These are phyloP conservation scores for Leptopilina myrica DNA, from an alignment of 2,888 invertebrate species.

Conservation along the genomic window DNA sequence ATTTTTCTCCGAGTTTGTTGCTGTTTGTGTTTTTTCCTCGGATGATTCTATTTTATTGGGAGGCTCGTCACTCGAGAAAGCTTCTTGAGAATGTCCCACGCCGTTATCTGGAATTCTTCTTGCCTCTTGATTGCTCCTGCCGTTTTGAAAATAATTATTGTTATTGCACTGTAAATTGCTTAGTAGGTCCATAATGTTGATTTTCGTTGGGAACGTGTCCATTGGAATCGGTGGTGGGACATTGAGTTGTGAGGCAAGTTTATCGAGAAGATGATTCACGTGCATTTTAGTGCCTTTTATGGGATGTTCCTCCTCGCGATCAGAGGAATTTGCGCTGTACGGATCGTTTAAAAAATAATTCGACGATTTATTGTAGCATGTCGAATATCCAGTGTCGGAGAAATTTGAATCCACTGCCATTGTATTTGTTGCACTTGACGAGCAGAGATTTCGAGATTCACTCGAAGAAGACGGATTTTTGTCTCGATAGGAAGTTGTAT, in stretches of 20 bases:
- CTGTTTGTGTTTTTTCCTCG: slow-evolving; percentile 28
- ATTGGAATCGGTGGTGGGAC: slow-evolving; percentile 56
- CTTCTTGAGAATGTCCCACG: slow-evolving; percentile 37
- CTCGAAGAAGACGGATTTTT: slow-evolving; percentile 42
- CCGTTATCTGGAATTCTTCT: not conserved
- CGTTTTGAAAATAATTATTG: slow-evolving; percentile 58
- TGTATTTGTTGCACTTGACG: slow-evolving; percentile 48
- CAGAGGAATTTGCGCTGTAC: slow-evolving; percentile 43
- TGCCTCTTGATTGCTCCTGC: slow-evolving; percentile 54
- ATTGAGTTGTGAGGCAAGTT: slow-evolving; percentile 65
- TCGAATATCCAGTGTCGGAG: slow-evolving; percentile 58
- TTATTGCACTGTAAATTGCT: slow-evolving; percentile 61
- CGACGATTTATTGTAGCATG: slow-evolving; percentile 53
- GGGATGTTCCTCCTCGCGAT: slow-evolving; percentile 56
- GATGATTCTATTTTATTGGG: slow-evolving; percentile 21
- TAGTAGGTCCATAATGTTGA: slow-evolving; percentile 65
- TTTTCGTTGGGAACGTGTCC: slow-evolving; percentile 56
- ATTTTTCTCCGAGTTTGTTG: slow-evolving; percentile 44
- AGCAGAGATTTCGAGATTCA: slow-evolving; percentile 41
- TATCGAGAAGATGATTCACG: slow-evolving; percentile 70
- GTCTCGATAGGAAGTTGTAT: slow-evolving; percentile 37
- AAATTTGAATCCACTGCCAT: slow-evolving; percentile 52
- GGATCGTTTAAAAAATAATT: slow-evolving; percentile 49
- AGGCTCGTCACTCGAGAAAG: not conserved
- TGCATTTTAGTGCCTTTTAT: slow-evolving; percentile 68